These are phyloP conservation scores for Carassius auratus DNA, from an alignment of 2,113 vertebrate species.

Conservation along the genomic window DNA sequence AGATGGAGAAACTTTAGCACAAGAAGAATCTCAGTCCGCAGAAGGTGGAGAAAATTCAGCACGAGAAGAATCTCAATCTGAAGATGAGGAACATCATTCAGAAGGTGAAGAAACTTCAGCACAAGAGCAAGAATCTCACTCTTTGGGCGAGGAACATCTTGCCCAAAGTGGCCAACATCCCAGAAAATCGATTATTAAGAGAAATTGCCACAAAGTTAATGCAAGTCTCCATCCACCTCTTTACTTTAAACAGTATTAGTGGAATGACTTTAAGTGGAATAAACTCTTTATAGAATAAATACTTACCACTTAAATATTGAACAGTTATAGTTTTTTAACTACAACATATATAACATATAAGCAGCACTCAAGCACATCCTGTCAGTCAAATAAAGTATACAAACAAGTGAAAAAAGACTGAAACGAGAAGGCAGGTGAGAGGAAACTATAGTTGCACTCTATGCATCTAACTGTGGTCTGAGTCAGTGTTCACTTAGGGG, in stretches of 20 bases:
- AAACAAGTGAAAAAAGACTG: background rate
- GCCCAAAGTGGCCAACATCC: background rate
- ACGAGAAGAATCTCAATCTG: too few relatives aligned
- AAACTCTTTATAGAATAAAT: background rate
- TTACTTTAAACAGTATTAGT: background rate
- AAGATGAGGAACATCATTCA: too few relatives aligned
- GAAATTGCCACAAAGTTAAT: background rate
- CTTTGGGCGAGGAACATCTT: too few relatives aligned
- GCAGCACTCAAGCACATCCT: background rate
- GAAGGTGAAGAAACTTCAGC: too few relatives aligned
- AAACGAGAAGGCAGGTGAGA: background rate
- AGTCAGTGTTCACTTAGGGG: background rate
- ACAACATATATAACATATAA: background rate
- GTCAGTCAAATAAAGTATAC: background rate
- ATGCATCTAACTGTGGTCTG: background rate
- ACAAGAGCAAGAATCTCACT: background rate
- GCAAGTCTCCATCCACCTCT: background rate
- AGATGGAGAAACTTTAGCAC: background rate
- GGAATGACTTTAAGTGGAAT: background rate
- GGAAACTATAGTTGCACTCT: background rate
- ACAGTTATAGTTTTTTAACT: background rate
- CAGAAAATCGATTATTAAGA: background rate
- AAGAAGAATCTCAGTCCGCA: background rate
- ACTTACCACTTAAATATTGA: background rate
- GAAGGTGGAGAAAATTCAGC: background rate